A percentile compares a stretch with the other conserved stretches of the same genome.
phyloP scores from a whole-genome alignment of 2,888 invertebrate genomes.

The Rosalia funebris region DNA sequence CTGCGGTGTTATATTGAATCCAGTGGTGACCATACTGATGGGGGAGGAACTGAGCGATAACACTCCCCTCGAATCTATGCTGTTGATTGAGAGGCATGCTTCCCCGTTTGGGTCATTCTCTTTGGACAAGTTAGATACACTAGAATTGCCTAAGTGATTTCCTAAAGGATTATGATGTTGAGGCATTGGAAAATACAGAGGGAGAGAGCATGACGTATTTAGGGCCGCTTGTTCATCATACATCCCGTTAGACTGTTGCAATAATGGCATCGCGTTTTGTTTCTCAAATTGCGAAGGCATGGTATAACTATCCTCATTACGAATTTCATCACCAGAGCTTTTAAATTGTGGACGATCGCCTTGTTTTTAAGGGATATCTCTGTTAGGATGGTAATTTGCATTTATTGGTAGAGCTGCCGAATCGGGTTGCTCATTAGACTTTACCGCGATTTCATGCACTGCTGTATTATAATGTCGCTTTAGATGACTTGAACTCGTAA shows the following conservation, averaged over 20 bases:
- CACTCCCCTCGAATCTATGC: slow-evolving; percentile 91
- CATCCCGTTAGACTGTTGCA: slow-evolving; percentile 63
- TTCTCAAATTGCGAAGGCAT: slow-evolving; percentile 67
- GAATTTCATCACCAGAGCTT: slow-evolving; percentile 59
- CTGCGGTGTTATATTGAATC: slow-evolving; percentile 59
- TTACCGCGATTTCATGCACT: slow-evolving; percentile 89
- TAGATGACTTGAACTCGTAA: slow-evolving; percentile 90
- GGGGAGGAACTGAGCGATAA: slow-evolving; percentile 80
- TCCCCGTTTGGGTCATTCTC: slow-evolving; percentile 95
- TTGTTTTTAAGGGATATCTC: slow-evolving; percentile 69
- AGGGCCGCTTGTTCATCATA: slow-evolving; percentile 69
- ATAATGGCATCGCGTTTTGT: slow-evolving; percentile 64
- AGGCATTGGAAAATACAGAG: slow-evolving; percentile 51
- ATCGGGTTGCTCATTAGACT: slow-evolving; percentile 86
- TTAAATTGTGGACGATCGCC: slow-evolving; percentile 57
- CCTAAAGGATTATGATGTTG: slow-evolving; percentile 45
- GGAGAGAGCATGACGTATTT: slow-evolving; percentile 70
- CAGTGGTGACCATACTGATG: slow-evolving; percentile 56
- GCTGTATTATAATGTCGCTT: slow-evolving; percentile 94
- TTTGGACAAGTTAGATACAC: slow-evolving; percentile 65
- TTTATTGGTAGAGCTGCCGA: slow-evolving; percentile 87
- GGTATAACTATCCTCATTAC: slow-evolving; percentile 55
- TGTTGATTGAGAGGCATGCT: slow-evolving; percentile 93
- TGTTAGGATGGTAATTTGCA: slow-evolving; percentile 83
- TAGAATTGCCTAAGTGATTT: slow-evolving; percentile 46